Evolutionary conservation across 2,888 invertebrate species (phyloP), one percentile per base, ranked within the genome.

Genomic region (Prenolepis imparis): DNA sequence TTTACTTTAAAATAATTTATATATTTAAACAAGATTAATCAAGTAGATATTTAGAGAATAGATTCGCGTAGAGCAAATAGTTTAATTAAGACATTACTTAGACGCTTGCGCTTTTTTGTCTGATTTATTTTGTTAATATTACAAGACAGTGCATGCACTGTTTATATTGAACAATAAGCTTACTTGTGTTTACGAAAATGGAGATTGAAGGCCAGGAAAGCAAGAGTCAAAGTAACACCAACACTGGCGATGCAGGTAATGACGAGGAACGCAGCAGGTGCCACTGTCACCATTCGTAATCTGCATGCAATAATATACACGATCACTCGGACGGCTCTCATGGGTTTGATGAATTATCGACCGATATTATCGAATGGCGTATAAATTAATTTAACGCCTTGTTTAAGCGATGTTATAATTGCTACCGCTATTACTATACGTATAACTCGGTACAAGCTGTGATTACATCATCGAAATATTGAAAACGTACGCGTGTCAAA

Each of bases 171-270:
- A 59, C 11, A 52, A 18, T 15, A n/a, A 28, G 94, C 96, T 95
- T 95, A 97, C 97, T 98, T 97, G 93, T 97, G 96, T 93, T 97
- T 97, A 88, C 98, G 96, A 93, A 97, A 98, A 94, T 97, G 97
- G 88, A 98, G 95, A 95, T 98, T 98, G 94, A 98, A 98, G 77
- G 96, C 96, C 86, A 98, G 95, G 93, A 98, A 98, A 6, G 96
- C 96, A 32, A 97, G 94, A 0, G 98, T 97, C 74, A 97, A 94
- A 0, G 96, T 96, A 55, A 98, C 97, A 3, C 98, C 98, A 73
- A 97, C 95, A 48, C 96, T 96, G 1, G 98, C 97, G 36, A 98
- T 95, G 4, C 96, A 96, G 0, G 97, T 96, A 4, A 98, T 97
- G 0, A 96, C 96, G 77, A 97, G 95, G 94, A 98, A 97, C 0